phyloP scores from a whole-genome alignment of 2,888 invertebrate species.

The Aphidius colemani region DNA sequence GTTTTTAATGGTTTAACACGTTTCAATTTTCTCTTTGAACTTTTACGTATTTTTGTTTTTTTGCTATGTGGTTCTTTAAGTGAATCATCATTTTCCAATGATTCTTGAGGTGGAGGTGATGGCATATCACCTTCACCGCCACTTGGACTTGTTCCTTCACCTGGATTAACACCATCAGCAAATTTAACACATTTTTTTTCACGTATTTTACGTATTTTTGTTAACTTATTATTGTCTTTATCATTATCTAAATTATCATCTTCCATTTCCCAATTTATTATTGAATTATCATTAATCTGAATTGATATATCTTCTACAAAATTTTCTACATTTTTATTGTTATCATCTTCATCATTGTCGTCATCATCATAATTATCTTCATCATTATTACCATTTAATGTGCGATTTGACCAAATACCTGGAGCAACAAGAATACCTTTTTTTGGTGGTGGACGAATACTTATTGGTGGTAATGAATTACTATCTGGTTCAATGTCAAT shows the following conservation, averaged over 20 bases:
- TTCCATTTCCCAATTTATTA: constrained; percentile 35
- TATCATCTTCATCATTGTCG: constrained; percentile 29
- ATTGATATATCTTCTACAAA: too few species aligned
- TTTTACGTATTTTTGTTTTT: constrained; percentile 51
- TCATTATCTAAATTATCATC: constrained; percentile 30
- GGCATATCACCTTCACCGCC: constrained; percentile 67
- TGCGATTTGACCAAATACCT: constrained; percentile 60
- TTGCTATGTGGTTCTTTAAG: constrained; percentile 41
- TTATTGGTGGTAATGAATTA: not conserved
- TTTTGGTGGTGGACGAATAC: constrained; percentile 60
- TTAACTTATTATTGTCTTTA: constrained; percentile 31
- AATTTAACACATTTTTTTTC: constrained; percentile 64
- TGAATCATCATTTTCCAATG: constrained; percentile 40
- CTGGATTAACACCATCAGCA: constrained; percentile 67
- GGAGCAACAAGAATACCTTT: constrained; percentile 66
- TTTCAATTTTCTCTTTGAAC: constrained; percentile 63
- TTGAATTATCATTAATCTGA: constrained; percentile 36
- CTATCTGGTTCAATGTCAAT: not conserved
- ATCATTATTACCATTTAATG: constrained; percentile 45
- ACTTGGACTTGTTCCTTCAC: constrained; percentile 65
- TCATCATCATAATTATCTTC: constrained; percentile 28
- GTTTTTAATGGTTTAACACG: constrained; percentile 62
- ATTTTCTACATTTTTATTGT: constrained; percentile 9
- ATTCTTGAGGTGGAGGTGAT: constrained; percentile 65
- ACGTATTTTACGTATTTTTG: constrained; percentile 25